Evolutionary conservation across 2,797 vertebrate genomes (phyloP).

Genomic region (Limosa lapponica): DNA sequence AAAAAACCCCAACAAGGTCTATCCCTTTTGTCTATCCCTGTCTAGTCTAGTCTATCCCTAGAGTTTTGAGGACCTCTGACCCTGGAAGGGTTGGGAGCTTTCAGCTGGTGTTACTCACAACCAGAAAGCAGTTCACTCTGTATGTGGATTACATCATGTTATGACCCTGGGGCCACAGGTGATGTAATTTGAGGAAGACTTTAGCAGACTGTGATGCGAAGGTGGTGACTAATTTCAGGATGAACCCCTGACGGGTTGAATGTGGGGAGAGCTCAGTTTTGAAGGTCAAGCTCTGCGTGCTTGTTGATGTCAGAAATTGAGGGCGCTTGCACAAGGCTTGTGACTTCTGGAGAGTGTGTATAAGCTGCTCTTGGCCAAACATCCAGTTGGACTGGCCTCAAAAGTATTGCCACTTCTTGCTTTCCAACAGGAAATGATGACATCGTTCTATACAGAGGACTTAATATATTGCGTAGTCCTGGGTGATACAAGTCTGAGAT

Average conservation of each 20-base stretch:
- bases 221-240: background rate
- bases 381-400: background rate
- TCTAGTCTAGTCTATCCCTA: background rate
- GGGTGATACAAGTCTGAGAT: background rate
- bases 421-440: background rate
- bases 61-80: background rate
- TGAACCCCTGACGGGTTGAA: background rate
- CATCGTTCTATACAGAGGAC: background rate
- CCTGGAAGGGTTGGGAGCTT: background rate
- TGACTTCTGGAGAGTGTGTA: background rate
- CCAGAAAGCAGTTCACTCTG: background rate
- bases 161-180: background rate
- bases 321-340: background rate
- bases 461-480: fast-evolving
- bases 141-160: background rate
- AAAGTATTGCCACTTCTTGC: background rate
- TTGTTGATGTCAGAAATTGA: background rate
- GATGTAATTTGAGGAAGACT: background rate
- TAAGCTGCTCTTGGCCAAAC: background rate
- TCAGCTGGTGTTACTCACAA: background rate
- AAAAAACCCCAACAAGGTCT: background rate
- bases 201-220: background rate
- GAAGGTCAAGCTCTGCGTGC: background rate
- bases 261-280: background rate
- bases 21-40: background rate